These are phyloP conservation scores for Symphodus melops DNA, from an alignment of 2,113 vertebrate genomes.

Conservation along the genomic window DNA sequence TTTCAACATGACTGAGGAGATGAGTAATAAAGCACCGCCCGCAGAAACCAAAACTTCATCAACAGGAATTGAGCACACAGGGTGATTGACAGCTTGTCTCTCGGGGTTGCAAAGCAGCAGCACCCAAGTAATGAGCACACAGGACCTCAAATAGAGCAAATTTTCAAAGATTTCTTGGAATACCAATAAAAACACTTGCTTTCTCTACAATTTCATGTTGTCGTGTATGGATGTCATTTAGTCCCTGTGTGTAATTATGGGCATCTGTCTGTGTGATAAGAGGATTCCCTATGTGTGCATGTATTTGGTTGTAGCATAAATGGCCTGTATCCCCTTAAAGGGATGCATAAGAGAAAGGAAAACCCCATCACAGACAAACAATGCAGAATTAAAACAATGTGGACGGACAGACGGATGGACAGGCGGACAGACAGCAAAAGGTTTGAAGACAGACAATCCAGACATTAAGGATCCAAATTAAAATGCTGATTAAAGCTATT, in stretches of 20 bases:
- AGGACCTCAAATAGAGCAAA: constrained; percentile 15
- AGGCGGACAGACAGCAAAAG: no score
- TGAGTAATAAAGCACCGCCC: constrained; percentile 14
- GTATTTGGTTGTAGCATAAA: not conserved
- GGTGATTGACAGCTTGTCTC: constrained; percentile 56
- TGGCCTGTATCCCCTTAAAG: no score
- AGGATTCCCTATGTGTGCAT: not conserved
- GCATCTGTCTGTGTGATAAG: constrained; percentile 39
- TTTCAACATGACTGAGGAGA: constrained; percentile 22
- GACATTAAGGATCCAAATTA: no score
- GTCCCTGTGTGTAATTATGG: not conserved
- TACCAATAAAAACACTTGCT: constrained; percentile 25
- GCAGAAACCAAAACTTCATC: constrained; percentile 43
- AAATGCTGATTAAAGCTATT: no score
- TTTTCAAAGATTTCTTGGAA: constrained; percentile 11
- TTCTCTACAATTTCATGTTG: not conserved
- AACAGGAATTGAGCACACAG: constrained; percentile 12
- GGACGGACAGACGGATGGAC: no score
- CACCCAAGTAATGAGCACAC: constrained; percentile 50
- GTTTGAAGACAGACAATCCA: no score
- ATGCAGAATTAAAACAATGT: no score
- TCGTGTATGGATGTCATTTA: constrained; percentile 3
- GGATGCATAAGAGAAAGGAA: no score
- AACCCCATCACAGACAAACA: no score
- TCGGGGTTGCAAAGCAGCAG: constrained; percentile 29